A percentile compares a stretch with the other conserved stretches of the same genome.
Evolutionary conservation across 1,140 invertebrate species (phyloP).

Genomic region (Lerema accius): DNA sequence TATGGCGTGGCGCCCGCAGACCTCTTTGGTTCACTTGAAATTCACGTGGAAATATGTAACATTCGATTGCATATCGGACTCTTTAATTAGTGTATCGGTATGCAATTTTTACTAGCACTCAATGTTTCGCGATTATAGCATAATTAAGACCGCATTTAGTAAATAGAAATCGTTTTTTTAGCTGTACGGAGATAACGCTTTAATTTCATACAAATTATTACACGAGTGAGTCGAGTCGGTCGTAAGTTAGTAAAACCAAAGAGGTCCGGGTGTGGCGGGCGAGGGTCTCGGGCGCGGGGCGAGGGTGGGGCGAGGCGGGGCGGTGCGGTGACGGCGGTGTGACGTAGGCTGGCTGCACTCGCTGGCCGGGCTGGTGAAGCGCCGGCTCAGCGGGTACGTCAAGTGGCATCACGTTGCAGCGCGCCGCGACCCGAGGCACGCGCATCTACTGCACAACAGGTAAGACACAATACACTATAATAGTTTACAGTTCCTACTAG

Average conservation of each 20-base stretch:
- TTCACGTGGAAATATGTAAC: too few relatives aligned
- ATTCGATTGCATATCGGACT: too few relatives aligned
- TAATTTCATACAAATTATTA: too few relatives aligned
- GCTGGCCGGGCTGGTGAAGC: constrained; percentile 84
- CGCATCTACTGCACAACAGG: constrained; percentile 54
- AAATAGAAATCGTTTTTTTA: too few relatives aligned
- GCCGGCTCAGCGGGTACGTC: constrained; percentile 90
- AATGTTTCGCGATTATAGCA: too few relatives aligned
- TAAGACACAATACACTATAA: constrained; percentile 32
- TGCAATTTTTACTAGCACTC: not conserved
- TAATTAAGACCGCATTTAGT: too few relatives aligned
- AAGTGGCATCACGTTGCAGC: constrained; percentile 85
- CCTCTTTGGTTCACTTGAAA: constrained; percentile 66
- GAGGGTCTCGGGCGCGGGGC: constrained; percentile 34
- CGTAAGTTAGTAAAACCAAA: constrained; percentile 44
- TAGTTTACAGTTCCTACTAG: too few relatives aligned
- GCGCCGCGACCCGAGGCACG: constrained; percentile 50
- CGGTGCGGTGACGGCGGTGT: constrained; percentile 22
- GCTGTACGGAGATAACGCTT: too few relatives aligned
- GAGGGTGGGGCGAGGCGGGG: constrained; percentile 35
- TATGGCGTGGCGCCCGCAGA: constrained; percentile 48
- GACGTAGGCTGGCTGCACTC: constrained; percentile 85
- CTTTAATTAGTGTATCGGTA: too few relatives aligned
- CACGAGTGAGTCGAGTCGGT: not conserved
- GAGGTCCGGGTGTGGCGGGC: too few relatives aligned